Conservation (phyloP, 2,113 vertebrate genomes). For the Litocranius walleri region DNA sequence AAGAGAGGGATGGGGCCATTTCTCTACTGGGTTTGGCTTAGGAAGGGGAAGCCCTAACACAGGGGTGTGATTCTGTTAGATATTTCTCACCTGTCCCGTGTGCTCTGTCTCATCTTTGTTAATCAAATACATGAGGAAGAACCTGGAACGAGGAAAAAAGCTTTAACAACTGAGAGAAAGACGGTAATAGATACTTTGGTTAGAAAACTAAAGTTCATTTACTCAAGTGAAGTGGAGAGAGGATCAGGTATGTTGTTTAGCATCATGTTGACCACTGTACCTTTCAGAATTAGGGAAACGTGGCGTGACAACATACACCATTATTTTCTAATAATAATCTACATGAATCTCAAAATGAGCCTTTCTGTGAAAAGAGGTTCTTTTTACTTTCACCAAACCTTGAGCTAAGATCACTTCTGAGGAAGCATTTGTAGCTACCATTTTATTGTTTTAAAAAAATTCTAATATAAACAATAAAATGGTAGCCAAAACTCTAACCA, state of each 20-base stretch:
- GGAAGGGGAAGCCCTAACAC: background rate
- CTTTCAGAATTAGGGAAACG: background rate
- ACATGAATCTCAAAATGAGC: background rate
- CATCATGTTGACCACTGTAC: background rate
- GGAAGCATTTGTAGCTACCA: background rate
- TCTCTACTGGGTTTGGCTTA: background rate
- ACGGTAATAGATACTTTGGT: background rate
- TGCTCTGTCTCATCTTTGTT: constrained; percentile 99
- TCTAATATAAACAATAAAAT: background rate
- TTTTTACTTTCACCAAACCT: background rate
- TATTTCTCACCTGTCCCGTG: constrained; percentile 90
- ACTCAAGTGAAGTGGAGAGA: background rate
- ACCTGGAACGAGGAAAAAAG: constrained; percentile 82
- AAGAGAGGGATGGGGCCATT: background rate
- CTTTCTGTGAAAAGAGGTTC: background rate
- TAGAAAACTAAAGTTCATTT: background rate
- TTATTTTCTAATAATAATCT: background rate
- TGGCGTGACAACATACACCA: background rate
- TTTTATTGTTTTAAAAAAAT: background rate
- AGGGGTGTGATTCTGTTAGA: background rate
- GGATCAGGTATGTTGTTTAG: background rate
- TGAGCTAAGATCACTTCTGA: background rate
- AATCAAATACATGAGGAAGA: constrained; percentile 99
- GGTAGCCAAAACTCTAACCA: background rate
- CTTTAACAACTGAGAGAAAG: background rate